Base-by-base conservation (phyloP, 2,113 vertebrate genomes). In the Dinomys branickii region DNA sequence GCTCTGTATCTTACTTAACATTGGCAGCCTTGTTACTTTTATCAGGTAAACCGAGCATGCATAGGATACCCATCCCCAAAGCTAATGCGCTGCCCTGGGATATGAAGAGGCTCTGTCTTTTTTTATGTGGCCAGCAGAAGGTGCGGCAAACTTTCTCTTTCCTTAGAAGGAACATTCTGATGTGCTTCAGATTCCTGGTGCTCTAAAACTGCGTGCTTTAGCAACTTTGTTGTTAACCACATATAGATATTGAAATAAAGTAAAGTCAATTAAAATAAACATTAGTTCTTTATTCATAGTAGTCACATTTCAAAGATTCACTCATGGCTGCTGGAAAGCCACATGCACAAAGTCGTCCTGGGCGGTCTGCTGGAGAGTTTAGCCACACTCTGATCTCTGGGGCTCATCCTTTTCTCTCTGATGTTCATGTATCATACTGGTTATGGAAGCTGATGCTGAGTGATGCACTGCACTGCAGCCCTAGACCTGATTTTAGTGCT, bases 391-490 rank as follows among this genome's bases (percentile, higher is more conserved):
- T 30, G 19, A 58, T 0, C 11, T 58, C 24, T 14, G 52, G 50
- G 85, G 65, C 38, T 30, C n/a, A 1, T 30, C 65, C 54, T 10
- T 1, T 26, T 30, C 65, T 20, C 8, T 30, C 50, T 67, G 14
- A 56, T 5, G 3, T 19, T 35, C 41, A 11, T 4, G 16, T 33
- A 26, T 38, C 61, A 56, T 5, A 28, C 38, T n/a, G 16, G 82
- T 35, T 20, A 19, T 28, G 28, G 52, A 28, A 50, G 54, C 33
- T 52, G 54, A 28, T 10, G 69, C 52, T 12, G 6, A 24, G 38
- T 7, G 16, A 59, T 12, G 20, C 56, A 22, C 80, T 59, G 35
- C 17, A 19, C 13, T 1, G 9, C 0, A 1, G 4, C 14, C 20
- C 13, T 80, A 5, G 38, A 59, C 67, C 22, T 50, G 41, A 50